A percentile compares a stretch with the other conserved stretches of the same genome.
phyloP scores from a whole-genome alignment of 1,140 invertebrate genomes.

The Dermatophagoides farinae region DNA sequence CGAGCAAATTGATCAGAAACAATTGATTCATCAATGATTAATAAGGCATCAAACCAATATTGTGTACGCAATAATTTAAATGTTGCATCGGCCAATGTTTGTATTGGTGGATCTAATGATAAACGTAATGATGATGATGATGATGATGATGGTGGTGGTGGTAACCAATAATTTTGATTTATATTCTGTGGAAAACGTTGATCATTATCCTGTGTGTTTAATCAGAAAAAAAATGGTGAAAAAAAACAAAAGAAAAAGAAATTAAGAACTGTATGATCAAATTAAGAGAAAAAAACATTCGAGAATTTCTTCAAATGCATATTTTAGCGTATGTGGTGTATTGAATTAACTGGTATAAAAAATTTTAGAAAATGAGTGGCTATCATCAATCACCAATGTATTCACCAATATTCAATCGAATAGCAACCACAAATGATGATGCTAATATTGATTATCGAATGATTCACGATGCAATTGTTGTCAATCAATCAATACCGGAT shows the following conservation, averaged over 20 bases:
- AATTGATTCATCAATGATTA: conserved; percentile 15
- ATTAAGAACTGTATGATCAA: too few relatives aligned
- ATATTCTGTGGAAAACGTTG: background rate
- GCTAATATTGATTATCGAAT: too few relatives aligned
- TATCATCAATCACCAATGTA: background rate
- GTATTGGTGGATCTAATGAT: conserved; percentile 14
- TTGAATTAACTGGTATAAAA: too few relatives aligned
- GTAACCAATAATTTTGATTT: background rate
- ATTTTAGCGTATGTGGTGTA: too few relatives aligned
- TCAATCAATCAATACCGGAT: too few relatives aligned
- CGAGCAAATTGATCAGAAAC: conserved; percentile 13
- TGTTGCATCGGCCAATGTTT: conserved; percentile 14
- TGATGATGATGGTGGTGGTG: background rate
- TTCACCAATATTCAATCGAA: background rate
- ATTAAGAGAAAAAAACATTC: too few relatives aligned
- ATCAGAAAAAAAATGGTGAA: background rate
- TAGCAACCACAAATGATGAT: too few relatives aligned
- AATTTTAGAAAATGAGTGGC: too few relatives aligned
- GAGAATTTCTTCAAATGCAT: too few relatives aligned
- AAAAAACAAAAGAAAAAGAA: background rate
- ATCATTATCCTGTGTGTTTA: background rate
- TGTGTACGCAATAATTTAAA: conserved; percentile 12
- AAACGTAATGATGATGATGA: background rate
- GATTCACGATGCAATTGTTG: too few relatives aligned
- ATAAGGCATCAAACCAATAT: conserved; percentile 16